A percentile compares a stretch with the other conserved stretches of the same genome.
phyloP scores from a whole-genome alignment of 2,113 vertebrate species.

The Seriola rivoliana region DNA sequence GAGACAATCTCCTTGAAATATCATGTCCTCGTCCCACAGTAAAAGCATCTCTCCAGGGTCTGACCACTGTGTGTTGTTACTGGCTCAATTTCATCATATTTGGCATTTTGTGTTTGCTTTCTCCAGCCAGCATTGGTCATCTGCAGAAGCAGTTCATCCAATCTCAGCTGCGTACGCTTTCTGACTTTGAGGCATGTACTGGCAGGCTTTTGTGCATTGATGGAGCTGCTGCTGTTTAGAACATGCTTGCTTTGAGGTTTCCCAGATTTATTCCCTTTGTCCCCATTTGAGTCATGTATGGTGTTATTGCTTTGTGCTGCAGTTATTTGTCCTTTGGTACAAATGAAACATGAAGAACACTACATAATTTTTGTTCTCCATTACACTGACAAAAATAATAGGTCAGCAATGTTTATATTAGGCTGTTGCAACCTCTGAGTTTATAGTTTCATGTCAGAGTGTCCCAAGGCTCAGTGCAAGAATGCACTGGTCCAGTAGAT shows the following conservation, averaged over 20 bases:
- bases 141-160: conserved; percentile 19
- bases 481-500: conserved; percentile 33
- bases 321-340: conserved; percentile 32
- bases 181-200: conserved; percentile 12
- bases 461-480: conserved; percentile 30
- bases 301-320: conserved; percentile 25
- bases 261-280: conserved; percentile 35
- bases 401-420: conserved; percentile 61
- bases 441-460: conserved; percentile 21
- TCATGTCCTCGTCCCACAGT: not conserved
- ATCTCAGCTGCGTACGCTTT: conserved; percentile 11
- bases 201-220: conserved; percentile 12
- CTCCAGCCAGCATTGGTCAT: conserved; percentile 16
- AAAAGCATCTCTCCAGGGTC: conserved; percentile 28
- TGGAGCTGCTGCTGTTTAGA: conserved; percentile 34
- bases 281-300: conserved; percentile 10
- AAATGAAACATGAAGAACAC: conserved; percentile 34
- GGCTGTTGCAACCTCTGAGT: conserved; percentile 12
- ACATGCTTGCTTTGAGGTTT: conserved; percentile 39
- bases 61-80: conserved; percentile 19
- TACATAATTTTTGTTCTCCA: conserved; percentile 6
- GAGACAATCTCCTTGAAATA: conserved; percentile 7
- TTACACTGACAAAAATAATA: conserved; percentile 41
- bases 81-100: conserved; percentile 46
- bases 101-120: conserved; percentile 51